Evolutionary conservation across 2,888 invertebrate genomes (phyloP), one percentile per base, ranked within the genome.

Genomic region (Parnassius orleans): DNA sequence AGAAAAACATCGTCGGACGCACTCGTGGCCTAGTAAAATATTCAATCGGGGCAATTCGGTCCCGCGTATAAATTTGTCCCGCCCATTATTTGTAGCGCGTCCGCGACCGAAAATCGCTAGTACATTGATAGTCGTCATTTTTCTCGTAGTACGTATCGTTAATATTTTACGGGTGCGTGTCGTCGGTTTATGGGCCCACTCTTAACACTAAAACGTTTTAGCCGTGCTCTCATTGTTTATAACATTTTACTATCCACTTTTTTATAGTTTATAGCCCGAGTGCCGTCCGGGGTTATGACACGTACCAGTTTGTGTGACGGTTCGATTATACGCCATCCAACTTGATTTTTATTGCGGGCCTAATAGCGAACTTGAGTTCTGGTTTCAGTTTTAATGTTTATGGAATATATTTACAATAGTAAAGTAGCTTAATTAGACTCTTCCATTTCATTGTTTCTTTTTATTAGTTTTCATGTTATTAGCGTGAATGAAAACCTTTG

Each of bases 151-250:
- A 43, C 55, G 82, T 84, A 87, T 90, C 89, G 89, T 91, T 90
- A 90, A 91, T 90, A 90, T 89, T 90, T 90, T 87, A 91, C 86
- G 84, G 84, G 88, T 90, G 90, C 89, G 90, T 91, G 90, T 88
- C 90, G 84, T 84, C 87, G 84, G 83, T 90, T 90, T 90, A 90
- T 88, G 88, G 83, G 80, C 84, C 86, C 86, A 89, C 90, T 90
- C 89, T 89, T 86, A 87, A 88, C 90, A 89, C 90, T 91, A 88
- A 91, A 90, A 87, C 90, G 90, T 88, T 90, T 90, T 86, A 84
- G 86, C 82, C 86, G 79, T 84, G 82, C 86, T 88, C 88, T 87
- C 88, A 88, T 90, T 90, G 90, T 90, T 90, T 90, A 89, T 90
- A 70, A 87, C 86, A 86, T 89, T 90, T 90, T 88, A 89, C 87